Percentiles rank a stretch among this genome's conserved stretches.
These are phyloP conservation scores for Megaustenia siamemsis DNA, from an alignment of 2,888 invertebrate species.

Conservation along the genomic window DNA sequence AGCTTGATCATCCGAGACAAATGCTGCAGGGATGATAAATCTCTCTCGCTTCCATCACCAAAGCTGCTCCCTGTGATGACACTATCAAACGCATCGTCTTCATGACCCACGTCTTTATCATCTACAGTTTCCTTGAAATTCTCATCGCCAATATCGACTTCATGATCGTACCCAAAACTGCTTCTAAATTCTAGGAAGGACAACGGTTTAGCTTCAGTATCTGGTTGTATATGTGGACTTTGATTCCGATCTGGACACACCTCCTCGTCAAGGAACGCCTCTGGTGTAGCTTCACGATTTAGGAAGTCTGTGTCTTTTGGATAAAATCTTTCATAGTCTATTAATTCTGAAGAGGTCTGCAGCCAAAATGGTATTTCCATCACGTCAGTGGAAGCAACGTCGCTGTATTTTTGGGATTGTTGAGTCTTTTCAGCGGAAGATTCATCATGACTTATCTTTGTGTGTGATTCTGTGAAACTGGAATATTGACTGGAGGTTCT, in stretches of 20 bases:
- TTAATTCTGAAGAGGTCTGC: slow-evolving; percentile 21
- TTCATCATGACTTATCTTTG: background rate
- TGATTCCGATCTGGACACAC: background rate
- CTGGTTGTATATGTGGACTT: background rate
- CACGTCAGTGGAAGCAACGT: background rate
- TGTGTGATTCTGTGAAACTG: background rate
- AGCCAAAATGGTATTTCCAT: slow-evolving; percentile 31
- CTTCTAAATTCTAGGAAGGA: background rate
- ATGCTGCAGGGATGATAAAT: background rate
- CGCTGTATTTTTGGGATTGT: background rate
- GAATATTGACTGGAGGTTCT: background rate
- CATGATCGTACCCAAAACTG: slow-evolving; percentile 33
- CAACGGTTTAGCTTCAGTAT: too few species aligned
- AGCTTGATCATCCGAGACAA: background rate
- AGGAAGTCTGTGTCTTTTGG: slow-evolving; percentile 3
- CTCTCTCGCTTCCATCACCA: too few species aligned
- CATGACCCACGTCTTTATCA: background rate
- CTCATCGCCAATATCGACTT: slow-evolving; percentile 25
- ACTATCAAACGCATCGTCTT: slow-evolving; percentile 2
- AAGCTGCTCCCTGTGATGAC: background rate
- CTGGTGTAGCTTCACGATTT: slow-evolving; percentile 12
- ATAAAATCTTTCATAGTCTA: background rate
- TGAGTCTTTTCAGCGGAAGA: background rate
- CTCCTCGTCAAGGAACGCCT: slow-evolving; percentile 33
- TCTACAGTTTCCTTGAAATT: background rate